Base-by-base conservation (phyloP, 2,113 vertebrate species). In the Pipa parva region DNA sequence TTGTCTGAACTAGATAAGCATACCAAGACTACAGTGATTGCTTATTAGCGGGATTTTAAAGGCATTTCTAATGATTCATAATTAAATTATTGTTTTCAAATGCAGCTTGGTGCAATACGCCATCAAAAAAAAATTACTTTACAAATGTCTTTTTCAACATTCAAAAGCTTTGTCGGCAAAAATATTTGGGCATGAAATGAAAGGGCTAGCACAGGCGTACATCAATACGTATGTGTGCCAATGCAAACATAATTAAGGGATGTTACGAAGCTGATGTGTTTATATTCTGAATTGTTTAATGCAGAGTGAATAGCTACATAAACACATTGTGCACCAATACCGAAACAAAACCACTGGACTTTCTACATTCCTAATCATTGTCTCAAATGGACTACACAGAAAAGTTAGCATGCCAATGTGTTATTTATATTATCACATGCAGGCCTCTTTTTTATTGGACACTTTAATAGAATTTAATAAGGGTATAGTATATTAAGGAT, bases 171-270 rank as follows among this genome's bases (percentile, higher is more conserved):
- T n/a, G 17, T 17, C 39, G 17, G 13, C 39, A 4, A 42, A 42
- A 42, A 15, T 42, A 42, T 42, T 42, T 42, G 39, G 39, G 6
- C 17, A 15, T 39, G 5, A 39, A 39, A 39, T 39, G 17, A 39
- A 42, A n/a, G 13, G n/a, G 7, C 13, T 42, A n/a, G 39, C 6
- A 42, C 5, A 42, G 39, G 39, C 3, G 33, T 4, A 36, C 54
- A n/a, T 48, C 48, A 21, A 52, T 48, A 55, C 33, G 27, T 15
- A 42, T 5, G 50, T 24, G 7, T 63, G 62, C 62, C 62, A 63
- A 63, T 63, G 54, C 62, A 63, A 63, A 54, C 62, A 42, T 18
- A 42, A 42, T 42, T 42, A 42, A 42, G 17, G 7, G 17, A 42
- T 5, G 6, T 42, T n/a, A n/a, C 15, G n/a, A n/a, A 3, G 13